Conservation (phyloP, 2,797 vertebrate genomes). For the Vultur gryphus region DNA sequence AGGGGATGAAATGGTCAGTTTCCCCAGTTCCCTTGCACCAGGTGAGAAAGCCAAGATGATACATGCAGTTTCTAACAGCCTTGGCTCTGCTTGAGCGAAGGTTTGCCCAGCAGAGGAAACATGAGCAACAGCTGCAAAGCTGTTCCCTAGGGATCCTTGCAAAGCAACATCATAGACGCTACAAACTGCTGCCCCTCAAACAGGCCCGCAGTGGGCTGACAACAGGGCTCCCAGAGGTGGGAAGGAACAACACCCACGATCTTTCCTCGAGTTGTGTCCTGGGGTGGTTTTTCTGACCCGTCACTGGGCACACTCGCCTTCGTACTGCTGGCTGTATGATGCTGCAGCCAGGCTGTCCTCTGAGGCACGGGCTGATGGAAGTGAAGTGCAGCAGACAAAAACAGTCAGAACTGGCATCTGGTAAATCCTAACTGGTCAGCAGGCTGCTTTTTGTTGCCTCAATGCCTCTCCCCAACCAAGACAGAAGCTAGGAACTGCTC, state of each 20-base stretch:
- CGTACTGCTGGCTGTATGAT: background rate
- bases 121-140: background rate
- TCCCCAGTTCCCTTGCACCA: background rate
- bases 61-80: background rate
- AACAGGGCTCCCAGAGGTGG: background rate
- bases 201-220: background rate
- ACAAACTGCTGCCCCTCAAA: background rate
- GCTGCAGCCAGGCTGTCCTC: background rate
- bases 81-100: background rate
- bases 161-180: background rate
- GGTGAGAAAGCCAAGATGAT: background rate
- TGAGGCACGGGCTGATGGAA: too few species aligned
- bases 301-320: too few species aligned
- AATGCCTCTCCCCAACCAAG: background rate
- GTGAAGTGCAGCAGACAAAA: background rate
- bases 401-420: background rate
- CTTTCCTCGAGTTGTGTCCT: background rate
- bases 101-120: background rate
- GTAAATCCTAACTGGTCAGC: background rate
- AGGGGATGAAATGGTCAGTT: background rate
- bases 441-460: background rate
- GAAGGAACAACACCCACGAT: fast-evolving
- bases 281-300: background rate
- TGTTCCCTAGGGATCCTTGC: background rate
- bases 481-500: background rate